Conservation (phyloP, 2,113 vertebrate species). For the Atlantisia rogersi region DNA sequence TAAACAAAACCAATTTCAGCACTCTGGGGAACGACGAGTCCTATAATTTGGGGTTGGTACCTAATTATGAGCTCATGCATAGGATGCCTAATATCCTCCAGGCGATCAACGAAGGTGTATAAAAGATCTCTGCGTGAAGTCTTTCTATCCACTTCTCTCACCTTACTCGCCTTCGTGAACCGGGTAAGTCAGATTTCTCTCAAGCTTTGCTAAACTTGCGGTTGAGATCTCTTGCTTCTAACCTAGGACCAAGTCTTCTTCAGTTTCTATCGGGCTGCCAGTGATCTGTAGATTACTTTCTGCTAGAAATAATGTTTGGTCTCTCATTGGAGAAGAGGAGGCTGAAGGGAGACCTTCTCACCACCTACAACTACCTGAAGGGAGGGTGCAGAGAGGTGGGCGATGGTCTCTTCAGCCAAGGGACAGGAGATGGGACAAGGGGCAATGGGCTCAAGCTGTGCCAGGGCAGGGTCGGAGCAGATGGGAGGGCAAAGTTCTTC, state of each 20-base stretch:
- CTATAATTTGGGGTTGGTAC: constrained; percentile 33
- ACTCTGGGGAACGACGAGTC: not conserved
- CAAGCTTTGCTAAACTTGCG: not conserved
- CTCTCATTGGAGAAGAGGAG: not conserved
- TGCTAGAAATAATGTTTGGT: not conserved
- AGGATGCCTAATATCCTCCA: not conserved
- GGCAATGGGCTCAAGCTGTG: too few species aligned
- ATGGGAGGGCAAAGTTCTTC: too few species aligned
- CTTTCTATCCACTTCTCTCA: not conserved
- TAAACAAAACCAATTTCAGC: constrained; percentile 9
- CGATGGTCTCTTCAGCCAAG: too few species aligned
- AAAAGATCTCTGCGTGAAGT: not conserved
- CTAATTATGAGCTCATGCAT: not conserved
- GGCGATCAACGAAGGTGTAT: not conserved
- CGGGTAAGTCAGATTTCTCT: not conserved
- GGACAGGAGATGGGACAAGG: too few species aligned
- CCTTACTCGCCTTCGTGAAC: not conserved
- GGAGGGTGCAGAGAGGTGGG: too few species aligned
- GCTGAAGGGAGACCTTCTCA: too few species aligned
- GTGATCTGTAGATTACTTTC: not conserved
- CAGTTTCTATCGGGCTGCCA: fast-evolving
- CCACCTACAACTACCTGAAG: too few species aligned
- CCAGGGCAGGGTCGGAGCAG: too few species aligned
- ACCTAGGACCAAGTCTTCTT: not conserved
- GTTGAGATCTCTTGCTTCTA: not conserved